Conservation (phyloP, 2,888 invertebrate species). For the Trachelus iudaicus region DNA sequence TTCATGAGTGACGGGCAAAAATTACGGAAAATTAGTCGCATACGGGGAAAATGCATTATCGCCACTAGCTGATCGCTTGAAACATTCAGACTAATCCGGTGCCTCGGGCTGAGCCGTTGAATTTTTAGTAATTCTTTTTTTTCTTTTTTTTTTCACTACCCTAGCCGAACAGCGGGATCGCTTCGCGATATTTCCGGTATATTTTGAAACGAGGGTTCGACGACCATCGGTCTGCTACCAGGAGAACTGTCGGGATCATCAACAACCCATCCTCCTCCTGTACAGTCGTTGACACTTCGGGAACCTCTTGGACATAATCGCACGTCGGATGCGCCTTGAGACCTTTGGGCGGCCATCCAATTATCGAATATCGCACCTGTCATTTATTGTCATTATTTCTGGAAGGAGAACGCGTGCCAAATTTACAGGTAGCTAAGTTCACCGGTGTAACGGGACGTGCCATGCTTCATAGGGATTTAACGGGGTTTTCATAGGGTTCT, state of each 20-base stretch:
- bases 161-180: background rate
- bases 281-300: background rate
- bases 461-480: constrained; percentile 30
- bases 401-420: constrained; percentile 24
- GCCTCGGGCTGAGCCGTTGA: background rate
- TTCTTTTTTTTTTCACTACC: background rate
- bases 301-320: background rate
- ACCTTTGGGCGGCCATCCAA: constrained; percentile 15
- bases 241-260: background rate
- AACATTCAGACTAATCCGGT: constrained; percentile 32
- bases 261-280: background rate
- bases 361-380: constrained; percentile 40
- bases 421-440: constrained; percentile 13
- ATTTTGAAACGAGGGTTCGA: background rate
- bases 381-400: constrained; percentile 31
- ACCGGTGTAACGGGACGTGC: constrained; percentile 21
- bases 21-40: constrained; percentile 25
- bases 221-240: background rate
- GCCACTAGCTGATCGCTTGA: constrained; percentile 27
- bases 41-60: constrained; percentile 43
- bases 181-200: background rate
- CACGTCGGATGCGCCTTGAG: background rate
- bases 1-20: background rate
- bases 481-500: constrained; percentile 28
- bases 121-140: background rate